Conservation (phyloP, 2,113 vertebrate species). For the Rhadina sibilatrix region DNA sequence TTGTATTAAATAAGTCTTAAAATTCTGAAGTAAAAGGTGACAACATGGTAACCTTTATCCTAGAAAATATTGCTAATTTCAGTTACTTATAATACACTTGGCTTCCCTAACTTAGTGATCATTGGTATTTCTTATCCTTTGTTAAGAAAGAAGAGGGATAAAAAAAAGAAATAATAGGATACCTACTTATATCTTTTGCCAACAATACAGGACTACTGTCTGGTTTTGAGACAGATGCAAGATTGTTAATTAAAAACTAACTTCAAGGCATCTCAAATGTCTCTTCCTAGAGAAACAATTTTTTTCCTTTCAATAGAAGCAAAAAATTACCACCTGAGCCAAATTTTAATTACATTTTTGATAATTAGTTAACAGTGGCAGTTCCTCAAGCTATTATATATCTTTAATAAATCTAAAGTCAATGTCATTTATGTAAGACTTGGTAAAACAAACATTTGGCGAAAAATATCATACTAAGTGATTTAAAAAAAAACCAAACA, state of each 20-base stretch:
- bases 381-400: not conserved
- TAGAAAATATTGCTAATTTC: not conserved
- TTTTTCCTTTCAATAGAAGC: not conserved
- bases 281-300: not conserved
- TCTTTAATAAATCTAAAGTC: not conserved
- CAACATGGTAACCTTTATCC: not conserved
- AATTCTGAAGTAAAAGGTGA: not conserved
- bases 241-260: not conserved
- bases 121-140: not conserved
- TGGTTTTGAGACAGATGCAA: not conserved
- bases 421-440: not conserved
- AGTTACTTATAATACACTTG: not conserved
- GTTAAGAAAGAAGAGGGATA: not conserved
- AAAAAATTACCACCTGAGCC: not conserved
- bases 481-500: fast-evolving
- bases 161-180: not conserved
- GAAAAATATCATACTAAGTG: not conserved
- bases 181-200: not conserved
- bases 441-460: not conserved
- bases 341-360: not conserved
- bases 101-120: not conserved
- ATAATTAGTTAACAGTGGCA: not conserved
- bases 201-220: not conserved
- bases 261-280: not conserved
- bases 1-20: not conserved